Conservation (phyloP, 1,140 invertebrate genomes). For the Forficula auricularia region DNA sequence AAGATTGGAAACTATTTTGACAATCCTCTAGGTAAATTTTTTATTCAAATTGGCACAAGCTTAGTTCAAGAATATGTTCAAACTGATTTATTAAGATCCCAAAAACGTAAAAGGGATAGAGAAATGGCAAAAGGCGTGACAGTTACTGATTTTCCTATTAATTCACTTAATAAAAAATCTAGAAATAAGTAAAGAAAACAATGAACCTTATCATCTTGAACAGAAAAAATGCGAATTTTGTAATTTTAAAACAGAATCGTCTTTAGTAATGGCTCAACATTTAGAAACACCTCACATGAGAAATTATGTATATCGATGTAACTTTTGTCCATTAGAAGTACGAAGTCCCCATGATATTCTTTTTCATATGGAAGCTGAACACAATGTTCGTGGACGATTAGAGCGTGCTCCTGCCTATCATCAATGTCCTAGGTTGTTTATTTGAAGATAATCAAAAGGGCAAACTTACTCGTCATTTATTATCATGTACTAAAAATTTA, state of each 20-base stretch:
- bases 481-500: conserved; percentile 76
- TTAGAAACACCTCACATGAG: conserved; percentile 82
- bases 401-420: conserved; percentile 72
- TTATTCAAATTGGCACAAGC: conserved; percentile 78
- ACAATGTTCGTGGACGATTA: conserved; percentile 61
- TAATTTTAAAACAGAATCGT: conserved; percentile 80
- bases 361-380: conserved; percentile 77
- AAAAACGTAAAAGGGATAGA: conserved; percentile 56
- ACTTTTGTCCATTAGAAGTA: conserved; percentile 68
- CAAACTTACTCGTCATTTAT: conserved; percentile 72
- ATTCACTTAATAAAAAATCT: conserved; percentile 62
- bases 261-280: conserved; percentile 69
- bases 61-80: conserved; percentile 85
- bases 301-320: conserved; percentile 62
- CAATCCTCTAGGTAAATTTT: conserved; percentile 72
- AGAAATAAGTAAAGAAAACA: conserved; percentile 73
- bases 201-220: conserved; percentile 60
- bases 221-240: conserved; percentile 76
- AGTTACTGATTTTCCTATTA: conserved; percentile 54
- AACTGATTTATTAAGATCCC: conserved; percentile 68
- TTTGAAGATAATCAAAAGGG: conserved; percentile 88
- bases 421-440: conserved; percentile 80
- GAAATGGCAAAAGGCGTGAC: conserved; percentile 43
- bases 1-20: conserved; percentile 76
- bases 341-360: conserved; percentile 70